Evolutionary conservation across 1,140 invertebrate species (phyloP).

Genomic region (Drosophila paulistorum): DNA sequence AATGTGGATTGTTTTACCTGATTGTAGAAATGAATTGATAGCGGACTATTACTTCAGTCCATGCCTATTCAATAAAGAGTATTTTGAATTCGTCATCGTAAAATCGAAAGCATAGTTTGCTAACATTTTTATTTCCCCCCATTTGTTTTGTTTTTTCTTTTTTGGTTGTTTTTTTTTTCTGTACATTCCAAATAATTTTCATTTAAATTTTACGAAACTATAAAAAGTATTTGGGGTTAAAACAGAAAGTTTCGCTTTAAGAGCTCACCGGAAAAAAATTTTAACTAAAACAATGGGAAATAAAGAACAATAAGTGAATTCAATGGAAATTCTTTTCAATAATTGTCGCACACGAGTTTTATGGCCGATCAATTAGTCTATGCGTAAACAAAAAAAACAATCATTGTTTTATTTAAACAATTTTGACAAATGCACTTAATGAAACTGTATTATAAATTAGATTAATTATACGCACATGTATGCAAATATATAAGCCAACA

Average conservation of each 20-base stretch:
- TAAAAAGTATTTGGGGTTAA: constrained; percentile 41
- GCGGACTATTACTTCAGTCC: no score
- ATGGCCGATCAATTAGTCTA: constrained; percentile 52
- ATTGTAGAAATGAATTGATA: no score
- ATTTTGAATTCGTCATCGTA: not conserved
- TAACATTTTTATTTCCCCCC: constrained; percentile 24
- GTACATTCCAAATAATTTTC: constrained; percentile 40
- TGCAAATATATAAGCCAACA: constrained; percentile 21
- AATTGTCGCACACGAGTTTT: not conserved
- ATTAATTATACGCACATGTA: constrained; percentile 52
- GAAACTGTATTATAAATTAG: constrained; percentile 46
- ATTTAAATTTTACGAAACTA: constrained; percentile 46
- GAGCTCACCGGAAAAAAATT: not conserved
- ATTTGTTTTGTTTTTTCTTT: constrained; percentile 32
- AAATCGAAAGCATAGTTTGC: not conserved
- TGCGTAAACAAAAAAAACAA: constrained; percentile 34
- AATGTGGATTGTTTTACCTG: no score
- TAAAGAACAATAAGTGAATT: not conserved
- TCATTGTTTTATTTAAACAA: constrained; percentile 13
- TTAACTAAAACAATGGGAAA: not conserved
- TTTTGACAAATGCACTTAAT: constrained; percentile 29
- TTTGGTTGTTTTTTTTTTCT: constrained; percentile 28
- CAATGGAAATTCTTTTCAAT: not conserved
- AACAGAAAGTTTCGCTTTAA: constrained; percentile 25
- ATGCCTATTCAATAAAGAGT: not conserved